These are phyloP conservation scores for Eudasyphora cyanicolor DNA, from an alignment of 2,888 invertebrate genomes.

Conservation along the genomic window DNA sequence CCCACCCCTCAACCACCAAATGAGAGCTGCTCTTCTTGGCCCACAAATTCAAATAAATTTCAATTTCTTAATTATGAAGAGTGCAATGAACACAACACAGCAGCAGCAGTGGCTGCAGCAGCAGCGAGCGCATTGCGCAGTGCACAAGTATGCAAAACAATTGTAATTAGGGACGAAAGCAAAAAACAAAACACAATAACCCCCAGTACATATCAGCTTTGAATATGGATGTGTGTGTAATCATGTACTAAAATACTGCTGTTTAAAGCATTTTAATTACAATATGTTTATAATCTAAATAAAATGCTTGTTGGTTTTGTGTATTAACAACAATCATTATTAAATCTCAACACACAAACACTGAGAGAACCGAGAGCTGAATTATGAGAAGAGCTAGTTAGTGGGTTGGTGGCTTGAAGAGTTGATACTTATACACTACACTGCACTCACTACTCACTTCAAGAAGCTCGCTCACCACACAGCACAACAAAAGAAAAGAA, in stretches of 20 bases:
- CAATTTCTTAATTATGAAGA: conserved; percentile 7
- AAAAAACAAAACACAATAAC: conserved; percentile 1
- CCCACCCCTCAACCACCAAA: too few relatives aligned
- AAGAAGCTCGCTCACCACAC: not conserved
- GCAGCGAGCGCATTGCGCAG: not conserved
- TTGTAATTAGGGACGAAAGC: not conserved
- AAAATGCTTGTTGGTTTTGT: not conserved
- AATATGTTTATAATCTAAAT: not conserved
- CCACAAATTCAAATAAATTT: not conserved
- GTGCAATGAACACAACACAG: conserved; percentile 5
- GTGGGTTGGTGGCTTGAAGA: not conserved
- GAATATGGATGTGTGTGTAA: not conserved
- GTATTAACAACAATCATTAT: conserved; percentile 6
- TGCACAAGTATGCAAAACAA: conserved; percentile 1
- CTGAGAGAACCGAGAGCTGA: not conserved
- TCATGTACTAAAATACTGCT: not conserved
- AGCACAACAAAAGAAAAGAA: not conserved
- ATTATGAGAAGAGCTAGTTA: not conserved
- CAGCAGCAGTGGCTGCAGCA: not conserved
- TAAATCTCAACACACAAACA: not conserved
- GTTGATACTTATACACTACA: too few relatives aligned
- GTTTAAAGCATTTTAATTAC: conserved; percentile 9
- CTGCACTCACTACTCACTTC: too few relatives aligned
- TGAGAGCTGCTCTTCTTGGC: not conserved
- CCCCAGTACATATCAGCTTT: not conserved